Evolutionary conservation across 1,140 invertebrate genomes (phyloP).

Genomic region (Drosophila eugracilis): DNA sequence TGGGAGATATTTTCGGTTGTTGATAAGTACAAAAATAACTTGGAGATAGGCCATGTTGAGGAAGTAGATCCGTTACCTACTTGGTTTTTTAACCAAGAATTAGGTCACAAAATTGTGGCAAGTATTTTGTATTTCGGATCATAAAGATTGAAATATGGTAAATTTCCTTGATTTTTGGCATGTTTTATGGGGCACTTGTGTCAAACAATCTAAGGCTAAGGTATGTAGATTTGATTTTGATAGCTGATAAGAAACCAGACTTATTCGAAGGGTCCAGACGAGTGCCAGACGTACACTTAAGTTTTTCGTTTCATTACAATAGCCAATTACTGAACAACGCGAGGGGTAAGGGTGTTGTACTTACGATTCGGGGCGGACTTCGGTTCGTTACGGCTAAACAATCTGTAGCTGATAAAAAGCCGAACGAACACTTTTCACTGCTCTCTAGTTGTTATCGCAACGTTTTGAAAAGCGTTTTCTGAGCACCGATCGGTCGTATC

Average conservation of each 20-base stretch:
- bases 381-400: conserved; percentile 17
- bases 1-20: conserved; percentile 14
- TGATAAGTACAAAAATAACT: conserved; percentile 10
- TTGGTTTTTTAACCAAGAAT: not conserved
- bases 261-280: conserved; percentile 3
- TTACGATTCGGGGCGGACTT: conserved; percentile 3
- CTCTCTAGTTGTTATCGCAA: conserved; percentile 28
- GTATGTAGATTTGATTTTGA: not conserved
- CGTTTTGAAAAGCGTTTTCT: conserved; percentile 43
- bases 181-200: conserved; percentile 8
- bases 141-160: conserved; percentile 29
- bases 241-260: conserved; percentile 4
- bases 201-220: not conserved
- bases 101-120: not conserved
- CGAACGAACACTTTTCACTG: conserved; percentile 10
- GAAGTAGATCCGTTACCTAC: not conserved
- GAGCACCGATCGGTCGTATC: no score
- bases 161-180: conserved; percentile 7
- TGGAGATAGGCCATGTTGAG: not conserved
- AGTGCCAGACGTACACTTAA: conserved; percentile 4
- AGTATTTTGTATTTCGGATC: conserved; percentile 10
- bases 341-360: no score
- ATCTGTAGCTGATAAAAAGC: conserved; percentile 50
- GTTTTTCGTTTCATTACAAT: conserved; percentile 10
- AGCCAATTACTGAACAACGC: not conserved